These are phyloP conservation scores for Butorides virescens DNA, from an alignment of 2,113 vertebrate species.

Conservation along the genomic window DNA sequence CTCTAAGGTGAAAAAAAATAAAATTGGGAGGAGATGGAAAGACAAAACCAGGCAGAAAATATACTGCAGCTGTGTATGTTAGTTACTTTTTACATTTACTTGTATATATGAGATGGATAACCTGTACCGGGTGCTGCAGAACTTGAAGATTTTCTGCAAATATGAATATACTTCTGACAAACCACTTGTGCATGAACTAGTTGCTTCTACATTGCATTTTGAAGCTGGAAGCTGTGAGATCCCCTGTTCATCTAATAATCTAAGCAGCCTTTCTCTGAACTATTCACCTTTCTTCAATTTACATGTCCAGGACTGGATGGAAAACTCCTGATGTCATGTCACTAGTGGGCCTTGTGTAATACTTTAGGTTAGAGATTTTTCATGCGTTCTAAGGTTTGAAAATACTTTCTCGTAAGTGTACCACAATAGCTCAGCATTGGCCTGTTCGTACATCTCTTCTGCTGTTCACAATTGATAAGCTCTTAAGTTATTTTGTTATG, in stretches of 20 bases:
- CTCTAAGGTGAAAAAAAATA: not conserved
- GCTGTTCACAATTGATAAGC: not conserved
- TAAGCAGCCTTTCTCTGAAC: not conserved
- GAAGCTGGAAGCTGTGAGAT: not conserved
- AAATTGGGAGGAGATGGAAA: not conserved
- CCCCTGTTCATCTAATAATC: not conserved
- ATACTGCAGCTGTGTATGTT: not conserved
- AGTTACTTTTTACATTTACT: not conserved
- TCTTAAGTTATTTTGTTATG: not conserved
- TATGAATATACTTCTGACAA: not conserved
- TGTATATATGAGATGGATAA: not conserved
- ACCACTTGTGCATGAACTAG: not conserved
- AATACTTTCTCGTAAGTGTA: not conserved
- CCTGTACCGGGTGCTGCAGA: not conserved
- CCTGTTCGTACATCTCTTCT: not conserved
- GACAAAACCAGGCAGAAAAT: not conserved
- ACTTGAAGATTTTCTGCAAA: not conserved
- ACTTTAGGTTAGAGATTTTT: not conserved
- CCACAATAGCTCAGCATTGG: not conserved
- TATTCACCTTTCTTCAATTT: not conserved
- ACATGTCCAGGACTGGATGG: too few species aligned
- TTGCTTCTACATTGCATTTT: not conserved
- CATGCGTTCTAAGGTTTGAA: not conserved
- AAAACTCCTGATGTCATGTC: not conserved
- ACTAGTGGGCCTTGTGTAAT: not conserved